Percentiles rank a stretch among this genome's conserved stretches.
These are phyloP conservation scores for Diabrotica balteata DNA, from an alignment of 2,888 invertebrate species.

Conservation along the genomic window DNA sequence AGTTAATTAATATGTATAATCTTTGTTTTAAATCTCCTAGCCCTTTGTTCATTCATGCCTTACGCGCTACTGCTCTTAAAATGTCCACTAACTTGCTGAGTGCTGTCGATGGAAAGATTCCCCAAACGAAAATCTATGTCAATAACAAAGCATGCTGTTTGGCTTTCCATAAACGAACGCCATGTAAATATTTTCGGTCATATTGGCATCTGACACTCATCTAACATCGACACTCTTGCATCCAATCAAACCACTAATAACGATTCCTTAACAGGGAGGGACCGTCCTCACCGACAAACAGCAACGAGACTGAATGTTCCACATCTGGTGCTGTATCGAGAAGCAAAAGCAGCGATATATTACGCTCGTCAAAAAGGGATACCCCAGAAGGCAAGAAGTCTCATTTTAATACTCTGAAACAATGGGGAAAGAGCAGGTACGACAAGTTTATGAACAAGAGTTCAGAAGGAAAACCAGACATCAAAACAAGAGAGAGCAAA, in stretches of 20 bases:
- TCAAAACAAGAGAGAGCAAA: slow-evolving; percentile 57
- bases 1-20: no score
- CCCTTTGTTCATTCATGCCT: background rate
- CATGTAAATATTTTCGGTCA: slow-evolving; percentile 39
- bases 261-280: slow-evolving; percentile 54
- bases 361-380: slow-evolving; percentile 65
- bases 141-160: slow-evolving; percentile 41
- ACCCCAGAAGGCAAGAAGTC: slow-evolving; percentile 70
- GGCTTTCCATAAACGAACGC: slow-evolving; percentile 31
- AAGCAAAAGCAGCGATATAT: slow-evolving; percentile 79
- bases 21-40: background rate
- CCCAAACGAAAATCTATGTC: slow-evolving; percentile 25
- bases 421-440: slow-evolving; percentile 84
- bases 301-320: slow-evolving; percentile 61
- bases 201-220: slow-evolving; percentile 35
- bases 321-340: slow-evolving; percentile 66
- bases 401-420: slow-evolving; percentile 82
- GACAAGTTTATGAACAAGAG: slow-evolving; percentile 76
- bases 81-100: slow-evolving; percentile 33
- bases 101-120: slow-evolving; percentile 37
- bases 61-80: slow-evolving; percentile 15
- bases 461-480: slow-evolving; percentile 64
- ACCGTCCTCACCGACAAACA: slow-evolving; percentile 49
- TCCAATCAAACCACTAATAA: slow-evolving; percentile 38
- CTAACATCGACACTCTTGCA: slow-evolving; percentile 36